Conservation (phyloP, 2,113 vertebrate species). For the Paedocypris sp. region DNA sequence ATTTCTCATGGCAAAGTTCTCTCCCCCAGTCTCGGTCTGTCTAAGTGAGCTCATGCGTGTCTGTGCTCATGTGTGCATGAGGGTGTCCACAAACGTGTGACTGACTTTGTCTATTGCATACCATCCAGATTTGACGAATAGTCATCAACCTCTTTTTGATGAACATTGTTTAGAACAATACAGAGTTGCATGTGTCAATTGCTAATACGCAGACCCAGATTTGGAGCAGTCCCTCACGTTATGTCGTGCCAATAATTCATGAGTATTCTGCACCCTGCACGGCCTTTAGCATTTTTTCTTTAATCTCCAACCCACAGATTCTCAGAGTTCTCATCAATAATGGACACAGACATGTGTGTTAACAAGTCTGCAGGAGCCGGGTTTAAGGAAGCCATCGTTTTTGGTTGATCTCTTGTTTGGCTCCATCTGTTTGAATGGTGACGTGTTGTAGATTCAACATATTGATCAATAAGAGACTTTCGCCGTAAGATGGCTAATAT, state of each 20-base stretch:
- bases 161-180: not conserved
- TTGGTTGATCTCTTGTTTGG: slow-evolving; percentile 13
- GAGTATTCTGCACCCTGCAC: slow-evolving; percentile 78
- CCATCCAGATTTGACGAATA: not conserved
- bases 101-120: slow-evolving; percentile 11
- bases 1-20: not conserved
- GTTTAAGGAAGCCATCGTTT: slow-evolving; percentile 3
- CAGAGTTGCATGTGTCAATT: not conserved
- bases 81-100: slow-evolving; percentile 39
- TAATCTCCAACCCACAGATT: slow-evolving; percentile 75
- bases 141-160: not conserved
- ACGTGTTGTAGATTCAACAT: not conserved
- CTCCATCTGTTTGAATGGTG: not conserved
- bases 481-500: not conserved
- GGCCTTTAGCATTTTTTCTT: slow-evolving; percentile 86
- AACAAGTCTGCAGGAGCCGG: slow-evolving; percentile 72
- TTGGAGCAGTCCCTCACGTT: slow-evolving; percentile 67
- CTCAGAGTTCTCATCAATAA: slow-evolving; percentile 76
- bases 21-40: slow-evolving; percentile 6
- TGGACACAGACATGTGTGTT: slow-evolving; percentile 82
- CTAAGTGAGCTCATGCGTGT: slow-evolving; percentile 19
- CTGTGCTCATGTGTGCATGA: slow-evolving; percentile 47
- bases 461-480: not conserved
- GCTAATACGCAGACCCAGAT: slow-evolving; percentile 52
- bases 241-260: slow-evolving; percentile 89